Percentiles rank a stretch among this genome's conserved stretches.
These are phyloP conservation scores for Microcebus lehilahytsara DNA, from an alignment of 2,113 vertebrate species.

Conservation along the genomic window DNA sequence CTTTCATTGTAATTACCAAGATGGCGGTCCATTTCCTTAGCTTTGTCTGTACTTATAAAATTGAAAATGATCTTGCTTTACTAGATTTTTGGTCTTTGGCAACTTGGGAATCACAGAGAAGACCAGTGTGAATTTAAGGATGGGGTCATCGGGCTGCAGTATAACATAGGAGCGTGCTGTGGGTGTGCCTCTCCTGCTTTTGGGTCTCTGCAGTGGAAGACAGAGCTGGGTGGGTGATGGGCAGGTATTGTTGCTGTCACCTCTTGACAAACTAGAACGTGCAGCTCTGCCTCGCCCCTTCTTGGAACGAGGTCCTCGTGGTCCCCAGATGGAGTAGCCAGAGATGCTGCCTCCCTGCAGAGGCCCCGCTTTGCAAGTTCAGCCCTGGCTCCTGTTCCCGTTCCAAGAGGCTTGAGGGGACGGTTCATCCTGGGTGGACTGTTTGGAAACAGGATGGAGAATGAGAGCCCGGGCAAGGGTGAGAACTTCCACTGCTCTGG, in stretches of 20 bases:
- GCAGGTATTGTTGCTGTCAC: too few relatives aligned
- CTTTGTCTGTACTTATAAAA: not conserved
- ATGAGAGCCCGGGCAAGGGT: rapidly evolving
- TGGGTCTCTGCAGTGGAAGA: not conserved
- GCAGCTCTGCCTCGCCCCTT: not conserved
- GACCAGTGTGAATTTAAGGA: not conserved
- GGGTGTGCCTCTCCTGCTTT: not conserved
- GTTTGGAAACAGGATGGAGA: not conserved
- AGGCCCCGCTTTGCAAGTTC: not conserved
- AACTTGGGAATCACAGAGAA: not conserved
- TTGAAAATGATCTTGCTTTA: not conserved
- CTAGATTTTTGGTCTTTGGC: not conserved
- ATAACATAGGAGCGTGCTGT: not conserved
- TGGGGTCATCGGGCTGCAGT: not conserved
- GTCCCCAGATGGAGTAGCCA: not conserved
- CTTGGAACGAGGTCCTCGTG: not conserved
- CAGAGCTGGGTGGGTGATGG: not conserved
- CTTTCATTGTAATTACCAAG: not conserved
- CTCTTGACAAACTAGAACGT: not conserved
- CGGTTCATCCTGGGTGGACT: not conserved
- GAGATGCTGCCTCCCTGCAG: not conserved
- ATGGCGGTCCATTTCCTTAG: not conserved
- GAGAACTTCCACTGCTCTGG: too few relatives aligned
- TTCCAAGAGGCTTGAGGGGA: not conserved
- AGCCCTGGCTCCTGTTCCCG: not conserved